These are phyloP conservation scores for Diarsia mendica DNA, from an alignment of 2,888 invertebrate genomes.

Conservation along the genomic window DNA sequence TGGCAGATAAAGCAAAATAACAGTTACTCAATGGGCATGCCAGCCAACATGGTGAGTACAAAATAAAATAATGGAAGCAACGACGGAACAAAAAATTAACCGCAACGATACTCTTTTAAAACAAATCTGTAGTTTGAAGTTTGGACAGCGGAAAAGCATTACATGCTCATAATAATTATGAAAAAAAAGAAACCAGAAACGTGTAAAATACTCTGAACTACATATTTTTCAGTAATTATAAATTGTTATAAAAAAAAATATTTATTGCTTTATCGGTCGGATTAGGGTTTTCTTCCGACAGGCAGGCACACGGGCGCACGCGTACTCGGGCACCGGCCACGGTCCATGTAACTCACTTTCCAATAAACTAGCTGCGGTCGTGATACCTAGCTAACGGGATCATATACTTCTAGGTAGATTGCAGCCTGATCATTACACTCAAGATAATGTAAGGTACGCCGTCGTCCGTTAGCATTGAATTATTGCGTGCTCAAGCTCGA, in stretches of 20 bases:
- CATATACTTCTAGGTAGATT: slow-evolving; percentile 80
- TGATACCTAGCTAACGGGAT: slow-evolving; percentile 88
- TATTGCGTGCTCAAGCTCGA: slow-evolving; percentile 50
- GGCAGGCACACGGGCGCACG: slow-evolving; percentile 65
- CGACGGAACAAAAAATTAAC: slow-evolving; percentile 66
- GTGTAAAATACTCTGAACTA: slow-evolving; percentile 5
- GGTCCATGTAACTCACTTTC: slow-evolving; percentile 86
- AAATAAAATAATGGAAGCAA: slow-evolving; percentile 69
- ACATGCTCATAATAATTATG: background rate
- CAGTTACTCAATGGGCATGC: slow-evolving; percentile 18
- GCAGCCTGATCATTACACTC: slow-evolving; percentile 78
- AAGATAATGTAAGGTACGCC: slow-evolving; percentile 65
- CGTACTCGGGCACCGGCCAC: slow-evolving; percentile 77
- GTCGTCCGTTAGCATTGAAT: slow-evolving; percentile 62
- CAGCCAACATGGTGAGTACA: slow-evolving; percentile 49
- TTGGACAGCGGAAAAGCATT: background rate
- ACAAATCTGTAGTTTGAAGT: slow-evolving; percentile 18
- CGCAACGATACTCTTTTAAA: slow-evolving; percentile 35
- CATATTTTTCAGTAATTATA: slow-evolving; percentile 19
- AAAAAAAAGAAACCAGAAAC: slow-evolving; percentile 2
- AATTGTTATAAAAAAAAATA: slow-evolving; percentile 25
- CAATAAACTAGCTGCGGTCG: slow-evolving; percentile 86
- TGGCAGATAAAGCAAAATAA: slow-evolving; percentile 14
- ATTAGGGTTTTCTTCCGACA: slow-evolving; percentile 78
- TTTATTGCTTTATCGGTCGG: slow-evolving; percentile 66